Percentiles rank a stretch among this genome's conserved stretches.
Conservation (phyloP, 2,888 invertebrate genomes). For the Hemaris fuciformis region DNA sequence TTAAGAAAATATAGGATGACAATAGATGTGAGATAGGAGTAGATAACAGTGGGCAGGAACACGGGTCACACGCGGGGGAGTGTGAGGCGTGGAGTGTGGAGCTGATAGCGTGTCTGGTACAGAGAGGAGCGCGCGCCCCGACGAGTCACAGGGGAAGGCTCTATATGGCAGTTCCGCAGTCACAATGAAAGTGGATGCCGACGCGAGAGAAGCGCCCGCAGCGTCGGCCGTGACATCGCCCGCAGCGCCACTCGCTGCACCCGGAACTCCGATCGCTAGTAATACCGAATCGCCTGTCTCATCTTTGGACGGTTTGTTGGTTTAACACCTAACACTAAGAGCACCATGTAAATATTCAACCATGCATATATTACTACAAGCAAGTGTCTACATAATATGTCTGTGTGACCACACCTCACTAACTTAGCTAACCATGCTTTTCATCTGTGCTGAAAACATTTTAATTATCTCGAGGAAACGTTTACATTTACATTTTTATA, state of each 20-base stretch:
- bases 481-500: not conserved
- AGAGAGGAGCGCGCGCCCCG: conserved; percentile 54
- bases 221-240: conserved; percentile 53
- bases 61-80: conserved; percentile 22
- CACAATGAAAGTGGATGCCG: conserved; percentile 64
- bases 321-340: conserved; percentile 50
- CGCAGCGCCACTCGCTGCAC: conserved; percentile 47
- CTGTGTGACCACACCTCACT: conserved; percentile 24
- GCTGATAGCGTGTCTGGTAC: conserved; percentile 57
- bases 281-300: conserved; percentile 73
- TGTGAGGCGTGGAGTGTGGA: conserved; percentile 52
- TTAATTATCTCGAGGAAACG: not conserved
- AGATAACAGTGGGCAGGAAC: not conserved
- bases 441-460: conserved; percentile 14
- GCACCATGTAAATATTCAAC: conserved; percentile 42
- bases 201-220: conserved; percentile 58
- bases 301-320: conserved; percentile 75
- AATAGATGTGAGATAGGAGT: not conserved
- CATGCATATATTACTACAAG: conserved; percentile 23
- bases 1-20: not conserved
- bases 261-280: conserved; percentile 61
- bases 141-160: conserved; percentile 45
- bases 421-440: conserved; percentile 35
- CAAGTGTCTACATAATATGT: too few relatives aligned
- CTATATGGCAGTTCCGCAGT: conserved; percentile 51